Conservation (phyloP, 2,113 vertebrate genomes). For the Bolborhynchus lineola region DNA sequence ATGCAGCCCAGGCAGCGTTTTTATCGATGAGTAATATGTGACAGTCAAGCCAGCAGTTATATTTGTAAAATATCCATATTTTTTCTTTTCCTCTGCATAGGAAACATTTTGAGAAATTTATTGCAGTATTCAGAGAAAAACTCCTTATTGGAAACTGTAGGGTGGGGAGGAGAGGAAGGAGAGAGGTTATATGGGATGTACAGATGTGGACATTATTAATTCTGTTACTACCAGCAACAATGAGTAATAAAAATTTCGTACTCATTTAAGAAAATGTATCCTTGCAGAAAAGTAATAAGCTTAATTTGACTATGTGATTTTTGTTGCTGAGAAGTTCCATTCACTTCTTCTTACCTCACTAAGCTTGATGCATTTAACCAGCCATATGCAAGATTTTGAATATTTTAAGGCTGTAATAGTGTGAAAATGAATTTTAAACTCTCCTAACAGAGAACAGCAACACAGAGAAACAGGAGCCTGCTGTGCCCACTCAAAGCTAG, state of each 20-base stretch:
- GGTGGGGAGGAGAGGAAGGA: neutral
- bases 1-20: neutral
- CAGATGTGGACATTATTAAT: neutral
- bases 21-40: conserved; percentile 6
- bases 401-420: neutral
- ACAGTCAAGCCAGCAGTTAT: neutral
- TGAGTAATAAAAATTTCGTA: neutral
- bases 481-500: neutral
- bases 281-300: neutral
- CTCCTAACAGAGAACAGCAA: neutral
- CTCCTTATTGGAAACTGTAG: neutral
- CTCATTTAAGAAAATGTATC: neutral
- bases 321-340: neutral
- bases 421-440: neutral
- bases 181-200: neutral
- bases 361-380: neutral
- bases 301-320: neutral
- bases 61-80: neutral
- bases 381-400: neutral
- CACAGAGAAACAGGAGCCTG: neutral
- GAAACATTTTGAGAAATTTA: neutral
- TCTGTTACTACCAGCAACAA: neutral
- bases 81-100: neutral
- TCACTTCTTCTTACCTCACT: neutral
- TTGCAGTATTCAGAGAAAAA: neutral